Conservation (phyloP, 2,888 invertebrate genomes). For the Hypomecis atomaria region DNA sequence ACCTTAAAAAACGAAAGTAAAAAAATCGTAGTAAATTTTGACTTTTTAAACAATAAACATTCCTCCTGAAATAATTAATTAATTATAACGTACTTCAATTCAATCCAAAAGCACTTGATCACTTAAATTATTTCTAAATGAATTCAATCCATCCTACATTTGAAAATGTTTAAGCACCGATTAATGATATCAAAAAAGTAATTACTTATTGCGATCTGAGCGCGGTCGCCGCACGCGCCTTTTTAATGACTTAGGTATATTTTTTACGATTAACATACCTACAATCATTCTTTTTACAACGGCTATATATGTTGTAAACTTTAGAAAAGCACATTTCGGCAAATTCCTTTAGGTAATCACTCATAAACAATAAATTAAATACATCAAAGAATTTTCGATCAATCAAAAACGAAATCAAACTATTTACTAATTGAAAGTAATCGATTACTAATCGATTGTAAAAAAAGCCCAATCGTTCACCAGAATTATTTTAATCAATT, state of each 20-base stretch:
- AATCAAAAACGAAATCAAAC: slow-evolving; percentile 25
- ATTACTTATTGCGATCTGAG: slow-evolving; percentile 12
- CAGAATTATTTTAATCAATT: slow-evolving; percentile 25
- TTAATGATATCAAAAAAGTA: slow-evolving; percentile 10
- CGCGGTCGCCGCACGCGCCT: slow-evolving; percentile 17
- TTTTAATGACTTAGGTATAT: slow-evolving; percentile 3
- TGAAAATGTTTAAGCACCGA: slow-evolving; percentile 1
- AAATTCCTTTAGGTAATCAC: slow-evolving; percentile 7
- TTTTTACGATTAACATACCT: neutral
- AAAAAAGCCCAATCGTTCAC: slow-evolving; percentile 23
- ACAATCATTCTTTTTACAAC: slow-evolving; percentile 2
- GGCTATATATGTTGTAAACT: neutral
- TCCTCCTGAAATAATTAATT: too few species aligned
- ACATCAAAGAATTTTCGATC: slow-evolving; percentile 25
- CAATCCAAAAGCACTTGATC: too few species aligned
- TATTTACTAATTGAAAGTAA: slow-evolving; percentile 33
- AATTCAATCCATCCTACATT: neutral
- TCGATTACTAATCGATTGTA: slow-evolving; percentile 19
- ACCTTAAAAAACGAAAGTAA: slow-evolving; percentile 4
- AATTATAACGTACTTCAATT: too few species aligned
- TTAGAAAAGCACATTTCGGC: slow-evolving; percentile 12
- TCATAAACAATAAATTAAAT: slow-evolving; percentile 14
- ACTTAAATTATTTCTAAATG: neutral
- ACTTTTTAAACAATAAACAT: neutral
- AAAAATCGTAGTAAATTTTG: neutral